These are phyloP conservation scores for Daktulosphaira vitifoliae DNA, from an alignment of 1,140 invertebrate species.

Conservation along the genomic window DNA sequence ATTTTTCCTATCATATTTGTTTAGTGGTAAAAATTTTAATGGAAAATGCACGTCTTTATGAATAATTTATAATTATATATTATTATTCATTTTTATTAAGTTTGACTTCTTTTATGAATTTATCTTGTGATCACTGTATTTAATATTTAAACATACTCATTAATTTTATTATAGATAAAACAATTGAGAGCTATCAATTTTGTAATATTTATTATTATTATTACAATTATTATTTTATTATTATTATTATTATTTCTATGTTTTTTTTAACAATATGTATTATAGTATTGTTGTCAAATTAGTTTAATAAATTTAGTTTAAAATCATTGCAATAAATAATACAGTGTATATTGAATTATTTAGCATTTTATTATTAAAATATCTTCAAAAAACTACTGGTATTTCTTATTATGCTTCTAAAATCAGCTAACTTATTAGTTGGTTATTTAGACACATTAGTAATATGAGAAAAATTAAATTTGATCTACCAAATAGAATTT, in stretches of 20 bases:
- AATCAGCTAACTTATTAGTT: no score
- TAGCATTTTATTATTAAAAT: no score
- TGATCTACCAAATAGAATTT: no score
- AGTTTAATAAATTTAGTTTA: constrained; percentile 15
- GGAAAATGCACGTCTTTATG: no score
- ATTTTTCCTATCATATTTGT: constrained; percentile 10
- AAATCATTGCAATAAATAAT: constrained; percentile 27
- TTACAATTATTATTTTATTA: not conserved
- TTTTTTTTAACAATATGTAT: constrained; percentile 5
- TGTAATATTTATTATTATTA: constrained; percentile 28
- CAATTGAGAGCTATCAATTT: constrained; percentile 16
- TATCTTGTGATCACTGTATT: constrained; percentile 29
- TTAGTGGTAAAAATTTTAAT: not conserved
- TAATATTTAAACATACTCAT: constrained; percentile 25
- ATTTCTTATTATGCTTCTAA: no score
- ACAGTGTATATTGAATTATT: constrained; percentile 3
- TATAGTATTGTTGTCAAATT: constrained; percentile 1
- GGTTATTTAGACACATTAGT: no score
- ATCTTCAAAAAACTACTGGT: no score
- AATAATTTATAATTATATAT: no score
- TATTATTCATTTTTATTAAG: constrained; percentile 23
- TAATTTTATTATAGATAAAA: constrained; percentile 9
- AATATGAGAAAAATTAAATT: no score
- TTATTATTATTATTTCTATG: constrained; percentile 12
- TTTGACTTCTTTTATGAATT: constrained; percentile 20